Conservation (phyloP, 2,797 vertebrate genomes). For the Betta splendens region DNA sequence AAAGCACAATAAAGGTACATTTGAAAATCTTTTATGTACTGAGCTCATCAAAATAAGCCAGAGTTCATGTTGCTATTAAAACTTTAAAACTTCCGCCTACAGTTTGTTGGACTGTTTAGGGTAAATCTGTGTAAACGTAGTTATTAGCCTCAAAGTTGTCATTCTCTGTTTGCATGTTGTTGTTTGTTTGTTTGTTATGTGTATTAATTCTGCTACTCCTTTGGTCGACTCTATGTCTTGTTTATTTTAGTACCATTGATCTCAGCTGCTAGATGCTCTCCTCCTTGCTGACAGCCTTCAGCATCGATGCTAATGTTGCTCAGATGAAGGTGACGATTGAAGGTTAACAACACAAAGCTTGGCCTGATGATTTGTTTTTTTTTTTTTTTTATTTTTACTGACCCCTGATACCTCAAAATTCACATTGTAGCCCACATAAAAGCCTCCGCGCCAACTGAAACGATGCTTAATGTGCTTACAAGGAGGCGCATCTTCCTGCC, state of each 20-base stretch:
- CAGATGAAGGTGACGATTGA: not conserved
- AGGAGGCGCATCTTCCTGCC: not conserved
- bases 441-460: not conserved
- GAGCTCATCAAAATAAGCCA: no score
- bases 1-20: no score
- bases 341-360: not conserved
- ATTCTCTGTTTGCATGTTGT: no score
- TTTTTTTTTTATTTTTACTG: no score
- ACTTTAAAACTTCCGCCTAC: no score
- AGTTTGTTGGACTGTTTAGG: not conserved
- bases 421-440: not conserved
- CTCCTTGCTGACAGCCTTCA: not conserved
- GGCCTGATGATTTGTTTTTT: no score
- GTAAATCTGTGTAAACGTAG: slow-evolving; percentile 7
- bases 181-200: no score
- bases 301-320: not conserved
- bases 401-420: slow-evolving; percentile 3
- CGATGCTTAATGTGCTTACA: not conserved
- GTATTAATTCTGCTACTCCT: not conserved
- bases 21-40: no score
- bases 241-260: slow-evolving; percentile 40
- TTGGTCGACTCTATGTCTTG: slow-evolving; percentile 22
- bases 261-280: slow-evolving; percentile 9
- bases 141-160: not conserved
- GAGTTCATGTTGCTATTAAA: no score